Evolutionary conservation across 92 coral and sea anemone species (phyloP).

Genomic region (Desmophyllum pertusum): DNA sequence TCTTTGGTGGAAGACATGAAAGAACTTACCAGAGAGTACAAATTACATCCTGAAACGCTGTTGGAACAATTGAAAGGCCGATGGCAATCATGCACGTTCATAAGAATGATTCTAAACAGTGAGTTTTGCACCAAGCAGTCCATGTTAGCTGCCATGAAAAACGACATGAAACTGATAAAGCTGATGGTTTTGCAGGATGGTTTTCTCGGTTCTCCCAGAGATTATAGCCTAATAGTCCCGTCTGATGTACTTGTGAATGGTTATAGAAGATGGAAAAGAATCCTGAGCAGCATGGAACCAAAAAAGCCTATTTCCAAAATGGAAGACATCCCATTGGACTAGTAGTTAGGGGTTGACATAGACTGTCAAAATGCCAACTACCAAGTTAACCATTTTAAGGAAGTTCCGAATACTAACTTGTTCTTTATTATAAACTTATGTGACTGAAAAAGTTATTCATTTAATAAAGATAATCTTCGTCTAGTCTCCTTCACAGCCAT

Average conservation of each 20-base stretch:
- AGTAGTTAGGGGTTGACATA: neutral
- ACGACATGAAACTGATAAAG: neutral
- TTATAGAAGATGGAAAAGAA: neutral
- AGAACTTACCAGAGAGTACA: neutral
- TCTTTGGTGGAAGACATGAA: constrained; percentile 3
- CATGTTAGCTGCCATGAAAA: neutral
- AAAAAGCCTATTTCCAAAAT: neutral
- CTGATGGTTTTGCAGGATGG: neutral
- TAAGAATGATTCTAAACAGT: neutral
- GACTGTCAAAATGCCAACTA: neutral
- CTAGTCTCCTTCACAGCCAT: too few relatives aligned
- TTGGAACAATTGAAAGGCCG: neutral
- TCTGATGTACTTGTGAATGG: neutral
- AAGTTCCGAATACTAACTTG: too few relatives aligned
- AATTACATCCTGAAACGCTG: neutral
- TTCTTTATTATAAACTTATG: too few relatives aligned
- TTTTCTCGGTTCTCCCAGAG: neutral
- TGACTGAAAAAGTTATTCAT: too few relatives aligned
- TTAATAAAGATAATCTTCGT: too few relatives aligned
- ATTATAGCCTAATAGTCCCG: neutral
- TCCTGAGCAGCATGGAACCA: neutral
- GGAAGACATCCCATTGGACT: neutral
- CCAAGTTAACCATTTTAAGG: neutral
- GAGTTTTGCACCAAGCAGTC: neutral
- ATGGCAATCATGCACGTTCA: neutral